Base-by-base conservation (phyloP, 2,888 invertebrate species). In the Ormyrus thymus region DNA sequence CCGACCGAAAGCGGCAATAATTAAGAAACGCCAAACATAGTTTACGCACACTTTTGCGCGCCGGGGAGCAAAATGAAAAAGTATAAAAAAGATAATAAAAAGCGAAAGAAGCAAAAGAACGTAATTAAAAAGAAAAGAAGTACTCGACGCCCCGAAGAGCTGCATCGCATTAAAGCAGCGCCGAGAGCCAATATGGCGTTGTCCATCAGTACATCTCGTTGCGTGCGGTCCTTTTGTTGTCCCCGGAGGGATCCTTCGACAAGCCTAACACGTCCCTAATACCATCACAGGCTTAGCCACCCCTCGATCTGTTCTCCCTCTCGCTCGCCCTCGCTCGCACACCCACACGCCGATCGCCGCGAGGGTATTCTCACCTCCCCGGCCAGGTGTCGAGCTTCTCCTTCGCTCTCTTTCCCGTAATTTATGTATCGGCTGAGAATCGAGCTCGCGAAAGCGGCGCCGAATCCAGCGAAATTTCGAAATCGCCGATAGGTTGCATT, bases 211-310 rank as follows among this genome's bases (percentile, higher is more conserved):
- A 85, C 86, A 86, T 87, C 84, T 87, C 85, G 86, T 84, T 86
- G 86, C 86, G 86, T 87, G 88, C 84, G 88, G 88, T 87, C 89
- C 88, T 89, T 88, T 89, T 88, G 89, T 89, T 85, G 86, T 86
- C 86, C 84, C 86, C 83, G 81, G 85, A 84, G 86, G 86, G 85
- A 86, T 85, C 85, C 86, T 85, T 85, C 85, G 86, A 87, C 87
- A 88, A 87, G 86, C 86, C 86, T 86, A 87, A 89, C 89, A 89
- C 86, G 88, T 86, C 84, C 86, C 86, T 88, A 88, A 89, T 89
- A 89, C 87, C 85, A 84, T 84, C 85, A 83, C 84, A 85, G 86
- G 84, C 84, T 81, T 83, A 84, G 84, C 82, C 80, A 83, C 83
- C 83, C 83, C 83, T 83, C 7, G 51, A 56, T 46, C 59, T 65